Evolutionary conservation across 2,888 invertebrate genomes (phyloP).

Genomic region (Calliphora vomitoria): DNA sequence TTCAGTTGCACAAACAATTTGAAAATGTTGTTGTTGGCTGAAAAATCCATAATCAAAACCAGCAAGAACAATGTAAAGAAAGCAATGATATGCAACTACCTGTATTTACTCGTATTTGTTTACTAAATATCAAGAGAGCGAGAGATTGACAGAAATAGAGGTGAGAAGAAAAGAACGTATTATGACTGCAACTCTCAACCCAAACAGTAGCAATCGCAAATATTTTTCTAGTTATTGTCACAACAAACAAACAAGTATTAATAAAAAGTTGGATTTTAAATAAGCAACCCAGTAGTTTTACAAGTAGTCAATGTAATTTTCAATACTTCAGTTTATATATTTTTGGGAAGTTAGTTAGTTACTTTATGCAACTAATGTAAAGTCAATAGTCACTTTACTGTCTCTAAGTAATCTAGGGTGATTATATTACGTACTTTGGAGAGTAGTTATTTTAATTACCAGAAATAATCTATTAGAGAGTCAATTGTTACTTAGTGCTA

Average conservation of each 20-base stretch:
- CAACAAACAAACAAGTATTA: conserved; percentile 41
- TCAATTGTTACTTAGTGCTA: too few relatives aligned
- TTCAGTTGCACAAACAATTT: conserved; percentile 65
- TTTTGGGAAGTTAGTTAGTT: too few relatives aligned
- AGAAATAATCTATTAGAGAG: too few relatives aligned
- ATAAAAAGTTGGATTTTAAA: not conserved
- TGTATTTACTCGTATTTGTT: conserved; percentile 23
- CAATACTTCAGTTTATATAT: too few relatives aligned
- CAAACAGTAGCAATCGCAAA: conserved; percentile 62
- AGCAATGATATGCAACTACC: not conserved
- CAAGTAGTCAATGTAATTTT: too few relatives aligned
- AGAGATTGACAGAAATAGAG: conserved; percentile 22
- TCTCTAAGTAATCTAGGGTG: too few relatives aligned
- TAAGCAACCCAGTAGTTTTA: not conserved
- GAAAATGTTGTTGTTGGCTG: not conserved
- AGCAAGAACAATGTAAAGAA: not conserved
- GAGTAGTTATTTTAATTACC: too few relatives aligned
- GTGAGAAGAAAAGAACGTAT: not conserved
- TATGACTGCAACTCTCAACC: not conserved
- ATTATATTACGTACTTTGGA: too few relatives aligned
- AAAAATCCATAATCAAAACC: conserved; percentile 1
- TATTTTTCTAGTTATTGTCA: conserved; percentile 45
- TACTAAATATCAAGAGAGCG: not conserved
- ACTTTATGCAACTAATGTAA: too few relatives aligned
- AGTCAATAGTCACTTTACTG: too few relatives aligned